Conservation (phyloP, 2,113 vertebrate genomes). For the Anser brachyrhynchus region DNA sequence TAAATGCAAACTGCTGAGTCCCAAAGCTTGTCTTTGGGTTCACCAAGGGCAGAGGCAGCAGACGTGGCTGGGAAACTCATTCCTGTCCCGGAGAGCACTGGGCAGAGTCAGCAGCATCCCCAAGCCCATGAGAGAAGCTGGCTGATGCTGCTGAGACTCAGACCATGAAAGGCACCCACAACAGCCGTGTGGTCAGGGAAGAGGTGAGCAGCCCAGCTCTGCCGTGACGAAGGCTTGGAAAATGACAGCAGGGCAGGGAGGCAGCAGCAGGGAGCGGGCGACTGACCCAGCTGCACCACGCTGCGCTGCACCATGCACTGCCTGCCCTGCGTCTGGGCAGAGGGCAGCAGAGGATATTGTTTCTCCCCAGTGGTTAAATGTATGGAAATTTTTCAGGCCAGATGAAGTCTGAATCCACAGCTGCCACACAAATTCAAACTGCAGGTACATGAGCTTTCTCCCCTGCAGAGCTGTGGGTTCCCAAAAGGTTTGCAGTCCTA, state of each 20-base stretch:
- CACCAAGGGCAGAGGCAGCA: background rate
- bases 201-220: background rate
- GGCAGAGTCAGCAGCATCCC: background rate
- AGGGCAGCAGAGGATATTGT: background rate
- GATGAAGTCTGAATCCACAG: background rate
- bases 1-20: background rate
- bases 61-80: background rate
- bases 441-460: background rate
- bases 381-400: background rate
- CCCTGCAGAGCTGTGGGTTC: background rate
- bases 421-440: background rate
- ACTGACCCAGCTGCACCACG: accelerated
- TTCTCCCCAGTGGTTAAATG: background rate
- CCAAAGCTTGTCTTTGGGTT: background rate
- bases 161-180: background rate
- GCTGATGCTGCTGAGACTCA: background rate
- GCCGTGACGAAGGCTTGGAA: background rate
- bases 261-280: accelerated
- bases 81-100: background rate
- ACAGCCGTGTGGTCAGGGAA: background rate
- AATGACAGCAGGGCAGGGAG: background rate
- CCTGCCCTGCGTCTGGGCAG: background rate
- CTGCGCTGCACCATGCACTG: accelerated
- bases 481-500: background rate
- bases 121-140: background rate